A percentile compares a stretch with the other conserved stretches of the same genome.
phyloP scores from a whole-genome alignment of 1,140 invertebrate species.

The Heliothis virescens region DNA sequence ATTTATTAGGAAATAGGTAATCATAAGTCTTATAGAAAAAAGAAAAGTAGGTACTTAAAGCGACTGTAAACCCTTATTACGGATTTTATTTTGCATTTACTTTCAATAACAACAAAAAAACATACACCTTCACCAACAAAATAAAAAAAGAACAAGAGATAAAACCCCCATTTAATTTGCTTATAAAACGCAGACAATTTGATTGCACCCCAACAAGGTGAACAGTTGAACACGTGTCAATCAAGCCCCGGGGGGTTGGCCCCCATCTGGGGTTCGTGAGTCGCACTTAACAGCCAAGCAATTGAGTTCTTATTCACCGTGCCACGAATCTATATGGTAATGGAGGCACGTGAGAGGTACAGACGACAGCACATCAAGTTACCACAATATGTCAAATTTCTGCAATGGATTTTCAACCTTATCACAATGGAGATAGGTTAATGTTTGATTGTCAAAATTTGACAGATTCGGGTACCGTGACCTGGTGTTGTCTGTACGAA shows the following conservation, averaged over 20 bases:
- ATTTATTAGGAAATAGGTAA: too few relatives aligned
- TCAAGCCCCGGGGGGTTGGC: conserved; percentile 21
- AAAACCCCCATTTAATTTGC: conserved; percentile 34
- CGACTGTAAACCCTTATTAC: too few relatives aligned
- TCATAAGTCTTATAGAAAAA: too few relatives aligned
- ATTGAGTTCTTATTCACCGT: conserved; percentile 47
- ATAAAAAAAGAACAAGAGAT: conserved; percentile 20
- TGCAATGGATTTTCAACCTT: too few relatives aligned
- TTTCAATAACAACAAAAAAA: neutral
- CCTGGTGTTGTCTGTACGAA: neutral
- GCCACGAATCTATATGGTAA: conserved; percentile 49
- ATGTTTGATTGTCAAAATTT: too few relatives aligned
- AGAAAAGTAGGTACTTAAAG: too few relatives aligned
- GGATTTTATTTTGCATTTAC: neutral
- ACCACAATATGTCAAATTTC: too few relatives aligned
- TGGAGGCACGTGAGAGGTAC: conserved; percentile 29
- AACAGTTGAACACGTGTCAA: conserved; percentile 49
- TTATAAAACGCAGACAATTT: conserved; percentile 49
- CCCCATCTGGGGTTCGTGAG: conserved; percentile 18
- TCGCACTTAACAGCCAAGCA: conserved; percentile 47
- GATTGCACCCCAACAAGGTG: conserved; percentile 47
- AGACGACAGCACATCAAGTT: too few relatives aligned
- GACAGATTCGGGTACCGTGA: neutral
- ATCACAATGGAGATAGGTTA: too few relatives aligned
- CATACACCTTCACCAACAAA: neutral